Conservation (phyloP, 2,113 vertebrate species). For the Brienomyrus longianalis region DNA sequence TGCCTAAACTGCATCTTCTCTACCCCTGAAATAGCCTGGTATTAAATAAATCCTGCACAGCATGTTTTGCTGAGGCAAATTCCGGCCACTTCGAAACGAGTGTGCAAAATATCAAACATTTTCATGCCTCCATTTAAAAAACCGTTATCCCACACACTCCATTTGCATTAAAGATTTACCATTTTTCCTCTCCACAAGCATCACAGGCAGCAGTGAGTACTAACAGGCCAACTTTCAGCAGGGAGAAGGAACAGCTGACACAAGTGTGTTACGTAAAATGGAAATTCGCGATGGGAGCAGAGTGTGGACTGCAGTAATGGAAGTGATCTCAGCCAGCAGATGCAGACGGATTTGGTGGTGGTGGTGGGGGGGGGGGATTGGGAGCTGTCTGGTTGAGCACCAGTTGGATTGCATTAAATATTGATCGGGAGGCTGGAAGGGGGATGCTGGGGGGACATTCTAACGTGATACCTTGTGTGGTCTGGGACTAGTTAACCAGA, state of each 20-base stretch:
- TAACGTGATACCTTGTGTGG: conserved; percentile 3
- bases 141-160: conserved; percentile 10
- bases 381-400: background rate
- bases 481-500: conserved; percentile 14
- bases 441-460: background rate
- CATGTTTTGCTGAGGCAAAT: conserved; percentile 8
- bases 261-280: conserved; percentile 21
- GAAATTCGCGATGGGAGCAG: conserved; percentile 17
- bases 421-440: background rate
- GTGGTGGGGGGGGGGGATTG: background rate
- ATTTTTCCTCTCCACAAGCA: conserved; percentile 10
- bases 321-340: background rate
- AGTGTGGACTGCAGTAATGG: conserved; percentile 9
- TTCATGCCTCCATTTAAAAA: conserved; percentile 19
- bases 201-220: background rate
- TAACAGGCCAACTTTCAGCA: conserved; percentile 22
- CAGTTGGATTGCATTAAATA: conserved; percentile 17
- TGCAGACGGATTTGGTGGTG: background rate
- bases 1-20: background rate
- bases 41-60: conserved; percentile 13
- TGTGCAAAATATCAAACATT: conserved; percentile 13
- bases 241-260: conserved; percentile 30
- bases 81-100: conserved; percentile 2
- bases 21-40: background rate
- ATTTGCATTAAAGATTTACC: conserved; percentile 34